Conservation (phyloP, 2,797 vertebrate species). For the Sparidentex hasta region DNA sequence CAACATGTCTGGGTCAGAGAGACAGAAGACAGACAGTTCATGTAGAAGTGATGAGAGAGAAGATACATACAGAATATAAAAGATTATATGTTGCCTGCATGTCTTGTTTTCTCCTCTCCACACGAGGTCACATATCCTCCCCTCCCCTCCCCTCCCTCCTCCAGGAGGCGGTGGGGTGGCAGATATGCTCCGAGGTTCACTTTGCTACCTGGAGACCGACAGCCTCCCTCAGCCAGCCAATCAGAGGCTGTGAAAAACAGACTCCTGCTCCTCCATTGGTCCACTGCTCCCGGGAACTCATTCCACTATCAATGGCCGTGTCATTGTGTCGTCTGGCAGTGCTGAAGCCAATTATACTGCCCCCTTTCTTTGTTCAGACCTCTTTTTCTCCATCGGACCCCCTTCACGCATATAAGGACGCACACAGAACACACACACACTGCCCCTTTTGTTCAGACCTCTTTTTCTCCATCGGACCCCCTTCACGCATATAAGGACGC, state of each 20-base stretch:
- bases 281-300: constrained; percentile 71
- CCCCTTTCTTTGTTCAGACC: constrained; percentile 70
- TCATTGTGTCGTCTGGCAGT: constrained; percentile 81
- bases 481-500: constrained; percentile 54
- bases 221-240: constrained; percentile 78
- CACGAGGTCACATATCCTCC: constrained; percentile 66
- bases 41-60: constrained; percentile 12
- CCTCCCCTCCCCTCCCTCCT: constrained; percentile 27
- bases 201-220: constrained; percentile 88
- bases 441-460: constrained; percentile 72
- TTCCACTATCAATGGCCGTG: constrained; percentile 78
- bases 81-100: constrained; percentile 34
- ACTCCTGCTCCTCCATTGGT: constrained; percentile 76
- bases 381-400: constrained; percentile 68
- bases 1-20: constrained; percentile 6
- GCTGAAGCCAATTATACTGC: constrained; percentile 79
- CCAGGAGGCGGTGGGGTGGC: constrained; percentile 59
- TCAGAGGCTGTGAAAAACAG: constrained; percentile 78
- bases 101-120: constrained; percentile 44
- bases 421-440: constrained; percentile 43
- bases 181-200: constrained; percentile 78
- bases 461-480: constrained; percentile 67
- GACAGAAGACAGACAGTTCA: constrained; percentile 6
- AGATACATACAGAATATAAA: constrained; percentile 1
- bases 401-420: constrained; percentile 54